Conservation (phyloP, 2,888 invertebrate genomes). For the Quadroppia sp. region DNA sequence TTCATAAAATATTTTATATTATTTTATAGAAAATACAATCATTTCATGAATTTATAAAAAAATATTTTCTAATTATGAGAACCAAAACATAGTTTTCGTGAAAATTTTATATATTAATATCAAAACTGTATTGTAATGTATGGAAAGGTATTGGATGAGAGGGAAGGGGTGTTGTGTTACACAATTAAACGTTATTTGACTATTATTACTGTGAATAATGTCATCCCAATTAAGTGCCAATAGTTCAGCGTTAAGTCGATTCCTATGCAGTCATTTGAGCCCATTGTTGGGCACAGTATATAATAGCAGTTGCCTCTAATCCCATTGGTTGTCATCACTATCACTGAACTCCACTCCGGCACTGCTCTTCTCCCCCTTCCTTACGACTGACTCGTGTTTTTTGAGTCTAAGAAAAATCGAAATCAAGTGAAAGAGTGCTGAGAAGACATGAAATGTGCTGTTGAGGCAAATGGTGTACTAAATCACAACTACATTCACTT, state of each 20-base stretch:
- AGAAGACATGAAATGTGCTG: neutral
- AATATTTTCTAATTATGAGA: too few species aligned
- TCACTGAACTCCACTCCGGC: neutral
- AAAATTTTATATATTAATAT: too few species aligned
- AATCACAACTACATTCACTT: conserved; percentile 41
- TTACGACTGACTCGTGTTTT: neutral
- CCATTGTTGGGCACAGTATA: neutral
- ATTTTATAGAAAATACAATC: too few species aligned
- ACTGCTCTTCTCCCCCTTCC: neutral
- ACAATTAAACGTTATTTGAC: conserved; percentile 28
- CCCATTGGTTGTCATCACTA: conserved; percentile 23
- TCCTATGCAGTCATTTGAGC: conserved; percentile 10
- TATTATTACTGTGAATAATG: conserved; percentile 14
- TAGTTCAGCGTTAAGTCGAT: neutral
- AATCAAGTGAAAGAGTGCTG: conserved; percentile 22
- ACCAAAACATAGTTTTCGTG: too few species aligned
- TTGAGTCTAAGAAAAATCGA: neutral
- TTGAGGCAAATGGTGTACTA: conserved; percentile 36
- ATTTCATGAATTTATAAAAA: too few species aligned
- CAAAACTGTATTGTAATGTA: too few species aligned
- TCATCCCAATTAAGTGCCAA: conserved; percentile 28
- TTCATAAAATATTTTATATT: too few species aligned
- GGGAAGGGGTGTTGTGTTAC: conserved; percentile 17
- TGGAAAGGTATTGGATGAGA: conserved; percentile 8
- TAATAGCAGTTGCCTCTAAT: conserved; percentile 33